phyloP scores from a whole-genome alignment of 1,140 invertebrate genomes.

The Aphelinus atriplicis region DNA sequence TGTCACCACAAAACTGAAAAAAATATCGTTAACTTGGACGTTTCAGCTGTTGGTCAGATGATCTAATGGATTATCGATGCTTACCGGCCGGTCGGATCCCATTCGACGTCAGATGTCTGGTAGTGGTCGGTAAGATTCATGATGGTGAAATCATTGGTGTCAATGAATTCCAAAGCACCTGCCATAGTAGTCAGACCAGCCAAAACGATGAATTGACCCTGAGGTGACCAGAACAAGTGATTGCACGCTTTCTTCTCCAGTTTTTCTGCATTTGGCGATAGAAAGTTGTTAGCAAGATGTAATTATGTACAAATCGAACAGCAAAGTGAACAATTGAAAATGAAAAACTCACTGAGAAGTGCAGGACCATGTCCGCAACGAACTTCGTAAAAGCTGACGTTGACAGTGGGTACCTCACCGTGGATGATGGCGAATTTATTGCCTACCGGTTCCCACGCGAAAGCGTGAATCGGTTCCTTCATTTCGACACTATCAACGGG shows the following conservation, averaged over 20 bases:
- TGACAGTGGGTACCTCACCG: conserved; percentile 88
- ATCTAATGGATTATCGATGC: neutral
- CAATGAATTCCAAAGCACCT: conserved; percentile 93
- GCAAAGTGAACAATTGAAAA: conserved; percentile 61
- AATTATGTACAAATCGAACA: conserved; percentile 1
- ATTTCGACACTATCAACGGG: conserved; percentile 98
- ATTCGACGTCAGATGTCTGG: conserved; percentile 94
- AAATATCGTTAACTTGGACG: neutral
- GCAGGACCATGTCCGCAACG: conserved; percentile 86
- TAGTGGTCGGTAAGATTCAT: conserved; percentile 96
- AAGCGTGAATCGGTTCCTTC: conserved; percentile 91
- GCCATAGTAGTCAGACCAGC: conserved; percentile 86
- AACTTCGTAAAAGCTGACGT: conserved; percentile 95
- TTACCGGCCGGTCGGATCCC: conserved; percentile 96
- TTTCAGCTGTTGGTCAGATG: neutral
- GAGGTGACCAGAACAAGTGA: conserved; percentile 96
- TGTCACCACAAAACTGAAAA: conserved; percentile 85
- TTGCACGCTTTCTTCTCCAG: conserved; percentile 93
- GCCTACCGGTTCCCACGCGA: conserved; percentile 98
- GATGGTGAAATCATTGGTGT: conserved; percentile 93
- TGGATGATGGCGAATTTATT: conserved; percentile 96
- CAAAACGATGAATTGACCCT: conserved; percentile 94
- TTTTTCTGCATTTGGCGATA: conserved; percentile 70
- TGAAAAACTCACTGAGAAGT: conserved; percentile 75
- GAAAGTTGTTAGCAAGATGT: conserved; percentile 29